phyloP scores from a whole-genome alignment of 2,888 invertebrate genomes.

The Vannuccia rotundouncinata region DNA sequence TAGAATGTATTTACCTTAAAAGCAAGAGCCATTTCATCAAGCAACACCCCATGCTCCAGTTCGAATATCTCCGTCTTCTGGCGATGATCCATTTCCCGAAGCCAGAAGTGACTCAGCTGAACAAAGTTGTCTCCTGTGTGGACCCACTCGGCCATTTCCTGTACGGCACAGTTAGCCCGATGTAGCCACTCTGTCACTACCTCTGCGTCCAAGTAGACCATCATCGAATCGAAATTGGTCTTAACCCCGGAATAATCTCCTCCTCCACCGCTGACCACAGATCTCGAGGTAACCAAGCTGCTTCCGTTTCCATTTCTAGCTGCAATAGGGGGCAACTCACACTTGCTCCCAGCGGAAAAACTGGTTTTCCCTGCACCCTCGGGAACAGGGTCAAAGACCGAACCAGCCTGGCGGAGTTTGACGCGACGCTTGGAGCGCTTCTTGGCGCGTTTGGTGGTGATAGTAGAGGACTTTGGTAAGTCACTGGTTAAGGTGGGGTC shows the following conservation, averaged over 20 bases:
- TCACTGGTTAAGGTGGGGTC: not conserved
- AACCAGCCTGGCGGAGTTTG: not conserved
- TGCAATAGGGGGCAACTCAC: not conserved
- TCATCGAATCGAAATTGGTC: constrained; percentile 48
- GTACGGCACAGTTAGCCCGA: constrained; percentile 47
- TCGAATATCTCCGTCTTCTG: constrained; percentile 51
- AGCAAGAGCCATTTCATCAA: constrained; percentile 50
- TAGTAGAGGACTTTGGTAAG: not conserved
- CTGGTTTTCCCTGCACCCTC: constrained; percentile 44
- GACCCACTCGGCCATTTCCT: constrained; percentile 47
- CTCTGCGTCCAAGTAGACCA: constrained; percentile 52
- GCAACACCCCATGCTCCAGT: constrained; percentile 50
- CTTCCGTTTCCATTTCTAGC: not conserved
- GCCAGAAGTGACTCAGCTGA: constrained; percentile 54
- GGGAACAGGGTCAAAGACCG: not conserved
- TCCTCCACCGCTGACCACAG: too few relatives aligned
- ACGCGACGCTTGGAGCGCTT: not conserved
- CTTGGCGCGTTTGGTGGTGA: not conserved
- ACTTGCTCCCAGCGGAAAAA: constrained; percentile 45
- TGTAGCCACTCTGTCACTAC: constrained; percentile 51
- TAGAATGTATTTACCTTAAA: constrained; percentile 50
- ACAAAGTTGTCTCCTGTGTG: constrained; percentile 50
- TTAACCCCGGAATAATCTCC: not conserved
- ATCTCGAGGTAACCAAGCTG: too few relatives aligned
- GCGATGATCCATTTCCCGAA: constrained; percentile 48